These are phyloP conservation scores for Phyllotis vaccarum DNA, from an alignment of 2,797 vertebrate genomes.

Conservation along the genomic window DNA sequence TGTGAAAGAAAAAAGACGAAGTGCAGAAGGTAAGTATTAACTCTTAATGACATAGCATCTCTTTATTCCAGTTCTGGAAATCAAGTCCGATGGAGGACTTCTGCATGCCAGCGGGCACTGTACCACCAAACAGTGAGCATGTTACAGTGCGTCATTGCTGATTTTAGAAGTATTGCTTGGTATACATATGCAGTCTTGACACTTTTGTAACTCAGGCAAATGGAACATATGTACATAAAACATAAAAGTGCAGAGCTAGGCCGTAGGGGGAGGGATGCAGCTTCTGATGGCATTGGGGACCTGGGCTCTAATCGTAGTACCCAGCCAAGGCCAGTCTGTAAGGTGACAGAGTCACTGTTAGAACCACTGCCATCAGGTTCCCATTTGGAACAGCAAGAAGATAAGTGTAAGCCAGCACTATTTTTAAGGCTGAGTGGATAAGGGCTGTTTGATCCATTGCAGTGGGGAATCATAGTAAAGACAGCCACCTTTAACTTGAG, in stretches of 20 bases:
- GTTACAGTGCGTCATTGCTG: background rate
- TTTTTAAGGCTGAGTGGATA: background rate
- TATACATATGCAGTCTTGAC: background rate
- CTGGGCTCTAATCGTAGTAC: background rate
- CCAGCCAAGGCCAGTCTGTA: background rate
- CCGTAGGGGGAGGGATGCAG: background rate
- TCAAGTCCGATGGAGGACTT: background rate
- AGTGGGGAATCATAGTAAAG: slow-evolving; percentile 39
- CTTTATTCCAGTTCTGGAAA: background rate
- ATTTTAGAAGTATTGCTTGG: background rate
- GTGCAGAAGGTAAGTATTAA: slow-evolving; percentile 93
- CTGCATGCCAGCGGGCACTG: no score
- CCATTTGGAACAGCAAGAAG: background rate
- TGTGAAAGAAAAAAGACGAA: slow-evolving; percentile 94
- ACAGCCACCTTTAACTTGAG: slow-evolving; percentile 4
- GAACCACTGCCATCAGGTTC: background rate
- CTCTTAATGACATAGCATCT: background rate
- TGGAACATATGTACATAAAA: background rate
- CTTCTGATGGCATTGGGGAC: background rate
- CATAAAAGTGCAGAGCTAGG: background rate
- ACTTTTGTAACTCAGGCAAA: background rate
- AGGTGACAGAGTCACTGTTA: background rate
- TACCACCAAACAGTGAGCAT: background rate
- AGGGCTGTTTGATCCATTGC: background rate
- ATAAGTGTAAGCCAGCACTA: background rate